phyloP scores from a whole-genome alignment of 2,888 invertebrate genomes.

The Lampropteryx suffumata region DNA sequence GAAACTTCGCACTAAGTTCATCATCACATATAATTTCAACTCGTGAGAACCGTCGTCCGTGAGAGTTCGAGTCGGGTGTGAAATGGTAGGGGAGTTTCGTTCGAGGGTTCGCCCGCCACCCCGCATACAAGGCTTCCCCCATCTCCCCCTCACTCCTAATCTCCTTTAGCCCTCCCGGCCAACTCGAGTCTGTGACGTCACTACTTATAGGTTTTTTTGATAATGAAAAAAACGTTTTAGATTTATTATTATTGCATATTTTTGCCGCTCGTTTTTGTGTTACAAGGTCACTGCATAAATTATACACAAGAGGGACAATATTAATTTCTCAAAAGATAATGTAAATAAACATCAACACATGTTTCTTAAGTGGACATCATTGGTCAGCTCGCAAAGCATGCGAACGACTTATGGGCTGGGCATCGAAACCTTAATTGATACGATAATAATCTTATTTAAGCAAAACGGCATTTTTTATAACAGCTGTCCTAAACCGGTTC shows the following conservation, averaged over 20 bases:
- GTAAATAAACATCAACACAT: conserved; percentile 20
- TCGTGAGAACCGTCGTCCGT: conserved; percentile 10
- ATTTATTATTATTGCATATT: conserved; percentile 53
- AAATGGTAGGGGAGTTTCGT: conserved; percentile 47
- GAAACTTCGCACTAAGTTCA: conserved; percentile 9
- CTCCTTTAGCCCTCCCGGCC: conserved; percentile 66
- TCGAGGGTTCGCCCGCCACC: conserved; percentile 48
- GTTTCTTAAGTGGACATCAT: conserved; percentile 20
- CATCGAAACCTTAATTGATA: conserved; percentile 47
- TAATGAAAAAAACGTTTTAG: conserved; percentile 67
- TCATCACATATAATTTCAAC: conserved; percentile 18
- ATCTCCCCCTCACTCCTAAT: conserved; percentile 63
- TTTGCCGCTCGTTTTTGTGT: conserved; percentile 41
- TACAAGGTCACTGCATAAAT: conserved; percentile 49
- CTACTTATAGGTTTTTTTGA: conserved; percentile 70
- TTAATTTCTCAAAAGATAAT: not conserved
- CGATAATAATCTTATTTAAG: conserved; percentile 55
- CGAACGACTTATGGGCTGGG: conserved; percentile 24
- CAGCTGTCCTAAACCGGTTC: conserved; percentile 68
- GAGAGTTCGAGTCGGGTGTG: conserved; percentile 43
- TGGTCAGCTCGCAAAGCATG: conserved; percentile 20
- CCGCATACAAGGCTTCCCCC: conserved; percentile 49
- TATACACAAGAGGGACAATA: conserved; percentile 17
- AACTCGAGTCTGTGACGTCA: conserved; percentile 72
- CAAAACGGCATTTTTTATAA: conserved; percentile 50